Conservation (phyloP, 2,888 invertebrate species). For the Nephrocerus scutellatus region DNA sequence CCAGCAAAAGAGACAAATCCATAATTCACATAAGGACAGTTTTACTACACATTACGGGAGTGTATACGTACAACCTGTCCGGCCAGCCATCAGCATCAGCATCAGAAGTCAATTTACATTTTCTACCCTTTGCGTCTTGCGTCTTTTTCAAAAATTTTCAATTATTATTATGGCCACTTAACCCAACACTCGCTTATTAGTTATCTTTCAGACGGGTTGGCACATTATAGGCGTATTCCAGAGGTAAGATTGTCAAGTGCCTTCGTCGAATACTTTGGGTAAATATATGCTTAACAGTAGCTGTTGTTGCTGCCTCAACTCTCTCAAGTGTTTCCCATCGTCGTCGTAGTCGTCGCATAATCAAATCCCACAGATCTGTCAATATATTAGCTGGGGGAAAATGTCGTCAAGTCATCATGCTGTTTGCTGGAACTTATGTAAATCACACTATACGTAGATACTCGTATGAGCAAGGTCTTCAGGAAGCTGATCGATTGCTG, state of each 20-base stretch:
- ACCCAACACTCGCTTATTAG: slow-evolving; percentile 25
- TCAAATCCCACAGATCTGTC: too few species aligned
- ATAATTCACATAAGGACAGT: slow-evolving; percentile 5
- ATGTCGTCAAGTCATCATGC: too few species aligned
- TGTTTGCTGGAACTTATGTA: too few species aligned
- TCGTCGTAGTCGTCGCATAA: too few species aligned
- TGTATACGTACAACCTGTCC: too few species aligned
- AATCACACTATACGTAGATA: too few species aligned
- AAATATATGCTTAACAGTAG: slow-evolving; percentile 39
- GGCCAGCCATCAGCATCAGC: slow-evolving; percentile 6
- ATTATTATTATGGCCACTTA: slow-evolving; percentile 45
- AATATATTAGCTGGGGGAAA: too few species aligned
- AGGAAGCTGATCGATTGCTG: too few species aligned
- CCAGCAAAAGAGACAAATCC: background rate
- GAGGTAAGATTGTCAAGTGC: background rate
- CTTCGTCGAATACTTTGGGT: slow-evolving; percentile 30
- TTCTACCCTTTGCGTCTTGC: slow-evolving; percentile 17
- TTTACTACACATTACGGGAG: too few species aligned
- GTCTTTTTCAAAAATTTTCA: slow-evolving; percentile 32
- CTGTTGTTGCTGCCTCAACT: slow-evolving; percentile 18
- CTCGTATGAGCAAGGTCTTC: too few species aligned
- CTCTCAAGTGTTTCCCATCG: too few species aligned
- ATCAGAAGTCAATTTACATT: slow-evolving; percentile 21
- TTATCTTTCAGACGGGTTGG: background rate
- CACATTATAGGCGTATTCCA: background rate